These are phyloP conservation scores for Peucedramus taeniatus DNA, from an alignment of 2,113 vertebrate genomes.

Conservation along the genomic window DNA sequence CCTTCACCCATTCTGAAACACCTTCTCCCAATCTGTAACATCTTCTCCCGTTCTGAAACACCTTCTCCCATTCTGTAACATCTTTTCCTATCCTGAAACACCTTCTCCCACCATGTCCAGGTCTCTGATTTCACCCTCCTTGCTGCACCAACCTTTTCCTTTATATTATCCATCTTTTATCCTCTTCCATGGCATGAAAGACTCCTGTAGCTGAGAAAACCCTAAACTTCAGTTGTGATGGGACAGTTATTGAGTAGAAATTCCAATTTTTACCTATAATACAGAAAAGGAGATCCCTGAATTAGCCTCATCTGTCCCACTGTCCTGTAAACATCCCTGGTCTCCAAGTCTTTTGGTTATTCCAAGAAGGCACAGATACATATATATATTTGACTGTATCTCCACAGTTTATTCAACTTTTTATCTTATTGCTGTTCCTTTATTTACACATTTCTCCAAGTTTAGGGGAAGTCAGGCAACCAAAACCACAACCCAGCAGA, in stretches of 20 bases:
- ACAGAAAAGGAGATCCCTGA: background rate
- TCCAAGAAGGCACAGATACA: accelerated
- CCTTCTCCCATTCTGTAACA: accelerated
- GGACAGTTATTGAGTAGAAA: background rate
- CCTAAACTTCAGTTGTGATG: background rate
- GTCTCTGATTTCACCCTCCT: background rate
- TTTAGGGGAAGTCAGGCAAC: background rate
- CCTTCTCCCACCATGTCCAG: background rate
- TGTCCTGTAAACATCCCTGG: background rate
- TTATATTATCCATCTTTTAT: background rate
- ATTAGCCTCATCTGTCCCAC: background rate
- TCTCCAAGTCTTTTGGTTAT: background rate
- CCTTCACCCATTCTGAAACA: accelerated
- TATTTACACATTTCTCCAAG: background rate
- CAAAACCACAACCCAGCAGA: background rate
- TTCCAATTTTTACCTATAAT: background rate
- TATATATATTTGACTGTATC: accelerated
- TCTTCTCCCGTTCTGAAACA: accelerated
- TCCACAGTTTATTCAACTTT: background rate
- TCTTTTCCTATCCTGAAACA: accelerated
- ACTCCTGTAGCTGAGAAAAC: accelerated
- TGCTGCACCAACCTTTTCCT: background rate
- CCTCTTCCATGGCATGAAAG: background rate
- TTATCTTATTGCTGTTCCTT: background rate
- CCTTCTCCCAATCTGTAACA: accelerated